A percentile compares a stretch with the other conserved stretches of the same genome.
phyloP scores from a whole-genome alignment of 2,797 vertebrate species.

The Otolemur crassicaudatus region DNA sequence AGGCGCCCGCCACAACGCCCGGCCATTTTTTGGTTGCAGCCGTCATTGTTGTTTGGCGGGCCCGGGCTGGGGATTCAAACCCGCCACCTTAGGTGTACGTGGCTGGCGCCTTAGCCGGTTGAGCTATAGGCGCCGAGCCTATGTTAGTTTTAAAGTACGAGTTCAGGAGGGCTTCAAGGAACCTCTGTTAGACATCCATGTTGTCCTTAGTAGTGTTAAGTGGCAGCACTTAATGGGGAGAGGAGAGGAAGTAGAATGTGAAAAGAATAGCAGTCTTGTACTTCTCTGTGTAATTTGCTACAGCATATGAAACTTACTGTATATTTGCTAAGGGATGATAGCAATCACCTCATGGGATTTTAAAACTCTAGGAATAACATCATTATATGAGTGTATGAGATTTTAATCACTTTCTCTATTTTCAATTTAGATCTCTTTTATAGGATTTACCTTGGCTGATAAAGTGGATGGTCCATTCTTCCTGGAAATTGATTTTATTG shows the following conservation, averaged over 20 bases:
- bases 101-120: too few species aligned
- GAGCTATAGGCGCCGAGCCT: too few species aligned
- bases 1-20: too few species aligned
- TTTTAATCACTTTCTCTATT: slow-evolving; percentile 59
- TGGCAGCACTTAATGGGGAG: not conserved
- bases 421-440: slow-evolving; percentile 90
- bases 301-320: not conserved
- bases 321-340: not conserved
- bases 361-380: not conserved
- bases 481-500: slow-evolving; percentile 96
- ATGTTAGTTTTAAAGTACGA: slow-evolving; percentile 51
- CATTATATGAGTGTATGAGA: not conserved
- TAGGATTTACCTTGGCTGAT: slow-evolving; percentile 96
- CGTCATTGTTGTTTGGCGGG: too few species aligned
- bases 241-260: not conserved
- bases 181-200: not conserved
- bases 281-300: slow-evolving; percentile 12
- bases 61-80: too few species aligned
- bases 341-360: not conserved
- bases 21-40: too few species aligned
- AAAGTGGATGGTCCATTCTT: slow-evolving; percentile 95
- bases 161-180: slow-evolving; percentile 14
- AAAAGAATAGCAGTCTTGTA: not conserved
- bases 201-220: not conserved
- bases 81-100: too few species aligned